Conservation (phyloP, 2,888 invertebrate genomes). For the Agrotis exclamationis region DNA sequence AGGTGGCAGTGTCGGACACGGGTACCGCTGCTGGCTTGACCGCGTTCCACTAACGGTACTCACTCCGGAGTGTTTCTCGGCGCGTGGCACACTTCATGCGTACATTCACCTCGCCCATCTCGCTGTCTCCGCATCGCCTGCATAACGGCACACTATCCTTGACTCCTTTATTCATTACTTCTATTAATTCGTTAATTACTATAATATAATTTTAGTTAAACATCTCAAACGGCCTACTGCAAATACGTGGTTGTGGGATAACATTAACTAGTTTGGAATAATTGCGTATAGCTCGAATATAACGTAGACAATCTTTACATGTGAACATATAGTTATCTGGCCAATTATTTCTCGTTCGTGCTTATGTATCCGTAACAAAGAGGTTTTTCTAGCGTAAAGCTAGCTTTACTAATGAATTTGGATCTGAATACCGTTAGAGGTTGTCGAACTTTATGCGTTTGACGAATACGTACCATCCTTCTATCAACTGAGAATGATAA, state of each 20-base stretch:
- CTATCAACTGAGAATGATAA: slow-evolving; percentile 1
- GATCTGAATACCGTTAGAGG: slow-evolving; percentile 86
- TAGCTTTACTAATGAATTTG: slow-evolving; percentile 77
- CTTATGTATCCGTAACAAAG: slow-evolving; percentile 39
- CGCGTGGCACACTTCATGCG: slow-evolving; percentile 90
- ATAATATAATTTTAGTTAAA: background rate
- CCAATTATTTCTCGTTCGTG: slow-evolving; percentile 30
- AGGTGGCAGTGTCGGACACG: slow-evolving; percentile 77
- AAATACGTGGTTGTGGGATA: slow-evolving; percentile 1
- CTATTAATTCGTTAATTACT: slow-evolving; percentile 10
- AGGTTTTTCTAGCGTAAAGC: slow-evolving; percentile 40
- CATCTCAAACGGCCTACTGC: background rate
- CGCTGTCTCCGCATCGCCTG: slow-evolving; percentile 73
- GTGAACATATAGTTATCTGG: background rate
- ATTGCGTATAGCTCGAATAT: background rate
- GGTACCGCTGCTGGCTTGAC: slow-evolving; percentile 87
- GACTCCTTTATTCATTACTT: slow-evolving; percentile 27
- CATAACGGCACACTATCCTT: slow-evolving; percentile 56
- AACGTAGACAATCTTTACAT: background rate
- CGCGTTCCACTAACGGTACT: slow-evolving; percentile 91
- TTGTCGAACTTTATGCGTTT: slow-evolving; percentile 79
- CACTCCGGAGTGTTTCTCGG: slow-evolving; percentile 89
- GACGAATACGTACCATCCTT: slow-evolving; percentile 41
- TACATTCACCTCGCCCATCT: slow-evolving; percentile 90
- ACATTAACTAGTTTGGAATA: background rate